These are phyloP conservation scores for Peromyscus polionotus DNA, from an alignment of 2,113 vertebrate genomes.

Conservation along the genomic window DNA sequence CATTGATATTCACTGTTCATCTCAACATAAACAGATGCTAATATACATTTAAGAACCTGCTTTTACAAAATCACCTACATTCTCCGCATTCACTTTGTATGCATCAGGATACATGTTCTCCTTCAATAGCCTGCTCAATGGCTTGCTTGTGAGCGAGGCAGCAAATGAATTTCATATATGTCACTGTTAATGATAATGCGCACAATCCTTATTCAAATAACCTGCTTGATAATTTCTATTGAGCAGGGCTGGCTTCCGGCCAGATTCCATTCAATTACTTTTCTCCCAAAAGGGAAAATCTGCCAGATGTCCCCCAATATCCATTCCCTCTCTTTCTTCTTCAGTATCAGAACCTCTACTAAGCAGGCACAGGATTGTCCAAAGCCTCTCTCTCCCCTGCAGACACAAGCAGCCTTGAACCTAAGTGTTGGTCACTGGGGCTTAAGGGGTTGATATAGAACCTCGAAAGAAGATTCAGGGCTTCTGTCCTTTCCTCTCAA, in stretches of 20 bases:
- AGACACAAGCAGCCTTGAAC: neutral
- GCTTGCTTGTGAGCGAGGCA: neutral
- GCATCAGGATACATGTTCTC: neutral
- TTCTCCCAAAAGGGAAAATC: conserved; percentile 12
- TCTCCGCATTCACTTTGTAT: neutral
- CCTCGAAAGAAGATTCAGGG: neutral
- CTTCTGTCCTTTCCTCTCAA: neutral
- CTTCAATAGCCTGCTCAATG: neutral
- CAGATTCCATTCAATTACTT: conserved; percentile 41
- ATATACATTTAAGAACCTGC: neutral
- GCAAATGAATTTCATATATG: conserved; percentile 12
- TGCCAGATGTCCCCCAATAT: neutral
- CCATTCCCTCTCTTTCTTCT: neutral
- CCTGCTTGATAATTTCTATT: conserved; percentile 34
- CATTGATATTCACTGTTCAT: neutral
- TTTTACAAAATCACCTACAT: neutral
- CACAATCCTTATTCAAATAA: conserved; percentile 37
- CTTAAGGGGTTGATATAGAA: neutral
- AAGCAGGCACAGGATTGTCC: neutral
- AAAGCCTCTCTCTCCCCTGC: neutral
- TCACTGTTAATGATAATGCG: neutral
- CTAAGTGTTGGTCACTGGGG: neutral
- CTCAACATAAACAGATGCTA: conserved; percentile 5
- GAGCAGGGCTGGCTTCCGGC: conserved; percentile 14
- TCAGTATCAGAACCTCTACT: neutral